Conservation (phyloP, 2,113 vertebrate genomes). For the Tetrax tetrax region DNA sequence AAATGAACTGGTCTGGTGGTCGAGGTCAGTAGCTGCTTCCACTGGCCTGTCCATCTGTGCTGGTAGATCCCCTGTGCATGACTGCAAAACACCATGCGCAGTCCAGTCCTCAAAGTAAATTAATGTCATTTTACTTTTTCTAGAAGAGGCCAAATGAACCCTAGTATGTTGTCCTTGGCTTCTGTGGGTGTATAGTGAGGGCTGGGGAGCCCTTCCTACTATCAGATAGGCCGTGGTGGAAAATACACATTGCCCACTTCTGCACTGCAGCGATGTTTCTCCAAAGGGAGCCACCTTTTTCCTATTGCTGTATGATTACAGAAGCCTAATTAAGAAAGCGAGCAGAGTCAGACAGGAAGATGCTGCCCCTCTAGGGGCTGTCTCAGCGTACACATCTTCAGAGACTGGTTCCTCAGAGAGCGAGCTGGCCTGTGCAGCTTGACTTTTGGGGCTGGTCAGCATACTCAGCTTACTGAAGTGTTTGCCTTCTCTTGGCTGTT, state of each 20-base stretch:
- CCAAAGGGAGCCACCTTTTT: background rate
- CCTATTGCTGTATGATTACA: background rate
- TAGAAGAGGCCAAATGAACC: background rate
- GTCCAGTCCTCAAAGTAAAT: background rate
- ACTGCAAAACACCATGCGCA: background rate
- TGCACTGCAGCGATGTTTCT: background rate
- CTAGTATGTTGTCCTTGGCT: rapidly evolving
- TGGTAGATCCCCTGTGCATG: background rate
- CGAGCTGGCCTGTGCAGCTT: background rate
- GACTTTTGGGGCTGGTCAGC: background rate
- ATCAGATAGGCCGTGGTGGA: background rate
- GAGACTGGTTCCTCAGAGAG: background rate
- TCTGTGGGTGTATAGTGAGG: background rate
- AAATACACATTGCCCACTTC: background rate
- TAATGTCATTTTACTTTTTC: background rate
- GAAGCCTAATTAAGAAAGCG: background rate
- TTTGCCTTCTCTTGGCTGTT: background rate
- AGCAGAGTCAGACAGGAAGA: background rate
- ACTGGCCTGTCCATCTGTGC: background rate
- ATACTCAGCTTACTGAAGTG: background rate
- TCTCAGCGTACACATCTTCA: background rate
- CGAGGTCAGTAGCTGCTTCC: background rate
- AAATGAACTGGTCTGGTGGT: background rate
- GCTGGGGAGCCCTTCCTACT: background rate
- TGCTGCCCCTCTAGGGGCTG: background rate